A percentile compares a stretch with the other conserved stretches of the same genome.
These are phyloP conservation scores for Leptinotarsa peninsularis DNA, from an alignment of 2,888 invertebrate genomes.

Conservation along the genomic window DNA sequence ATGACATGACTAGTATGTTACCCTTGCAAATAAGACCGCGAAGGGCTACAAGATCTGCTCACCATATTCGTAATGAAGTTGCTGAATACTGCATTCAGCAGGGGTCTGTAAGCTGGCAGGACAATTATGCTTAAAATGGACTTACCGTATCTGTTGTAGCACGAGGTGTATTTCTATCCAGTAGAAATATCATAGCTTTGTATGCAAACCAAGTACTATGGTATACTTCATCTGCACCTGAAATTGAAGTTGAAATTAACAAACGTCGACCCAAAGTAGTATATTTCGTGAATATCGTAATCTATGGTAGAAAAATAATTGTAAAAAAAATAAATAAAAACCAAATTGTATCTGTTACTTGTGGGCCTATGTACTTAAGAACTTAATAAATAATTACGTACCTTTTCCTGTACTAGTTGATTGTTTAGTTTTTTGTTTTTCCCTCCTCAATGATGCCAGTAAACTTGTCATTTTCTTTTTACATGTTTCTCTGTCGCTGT, in stretches of 20 bases:
- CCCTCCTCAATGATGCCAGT: too few species aligned
- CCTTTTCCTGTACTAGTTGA: constrained; percentile 1
- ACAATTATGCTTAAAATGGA: too few species aligned
- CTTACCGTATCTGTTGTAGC: not conserved
- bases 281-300: constrained; percentile 1
- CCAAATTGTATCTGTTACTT: constrained; percentile 1
- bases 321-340: not conserved
- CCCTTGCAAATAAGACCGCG: not conserved
- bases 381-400: not conserved
- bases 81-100: constrained; percentile 1
- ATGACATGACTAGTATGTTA: not conserved
- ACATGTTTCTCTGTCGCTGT: not conserved
- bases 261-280: constrained; percentile 1
- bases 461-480: not conserved
- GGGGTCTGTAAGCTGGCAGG: not conserved
- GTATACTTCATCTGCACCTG: not conserved
- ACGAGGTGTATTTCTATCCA: not conserved
- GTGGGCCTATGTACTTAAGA: constrained; percentile 1
- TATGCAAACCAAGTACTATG: constrained; percentile 1
- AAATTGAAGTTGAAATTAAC: constrained; percentile 1
- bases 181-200: constrained; percentile 1
- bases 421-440: not conserved
- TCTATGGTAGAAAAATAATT: too few species aligned
- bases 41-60: not conserved
- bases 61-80: not conserved